A percentile compares a stretch with the other conserved stretches of the same genome.
These are phyloP conservation scores for Theristicus caerulescens DNA, from an alignment of 2,113 vertebrate species.

Conservation along the genomic window DNA sequence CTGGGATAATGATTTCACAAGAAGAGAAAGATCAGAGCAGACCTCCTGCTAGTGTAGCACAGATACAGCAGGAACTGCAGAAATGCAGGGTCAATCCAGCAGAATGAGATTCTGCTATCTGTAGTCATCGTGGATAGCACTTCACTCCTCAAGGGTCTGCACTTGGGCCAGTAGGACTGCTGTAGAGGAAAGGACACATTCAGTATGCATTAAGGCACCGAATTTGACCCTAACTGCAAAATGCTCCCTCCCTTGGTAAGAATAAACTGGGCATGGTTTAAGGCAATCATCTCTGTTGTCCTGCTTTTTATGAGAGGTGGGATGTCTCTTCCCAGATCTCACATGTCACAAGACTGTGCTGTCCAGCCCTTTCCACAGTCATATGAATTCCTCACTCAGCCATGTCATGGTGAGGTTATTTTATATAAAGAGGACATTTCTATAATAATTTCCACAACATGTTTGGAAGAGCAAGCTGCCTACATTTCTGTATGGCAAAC, in stretches of 20 bases:
- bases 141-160: background rate
- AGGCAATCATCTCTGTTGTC: background rate
- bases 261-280: background rate
- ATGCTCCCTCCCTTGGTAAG: background rate
- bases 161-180: background rate
- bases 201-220: background rate
- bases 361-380: background rate
- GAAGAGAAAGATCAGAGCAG: slow-evolving; percentile 42
- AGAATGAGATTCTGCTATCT: background rate
- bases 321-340: background rate
- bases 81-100: background rate
- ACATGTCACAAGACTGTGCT: background rate
- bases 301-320: background rate
- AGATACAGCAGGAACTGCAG: slow-evolving; percentile 6
- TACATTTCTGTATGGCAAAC: background rate
- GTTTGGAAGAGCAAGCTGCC: background rate
- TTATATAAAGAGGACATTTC: background rate
- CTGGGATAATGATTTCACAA: slow-evolving; percentile 37
- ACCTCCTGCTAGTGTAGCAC: slow-evolving; percentile 22
- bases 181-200: background rate
- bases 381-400: background rate
- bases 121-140: background rate
- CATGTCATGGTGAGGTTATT: background rate
- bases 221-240: background rate
- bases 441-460: background rate